Evolutionary conservation across 1,140 invertebrate species (phyloP).

Genomic region (Cydia strobilella): DNA sequence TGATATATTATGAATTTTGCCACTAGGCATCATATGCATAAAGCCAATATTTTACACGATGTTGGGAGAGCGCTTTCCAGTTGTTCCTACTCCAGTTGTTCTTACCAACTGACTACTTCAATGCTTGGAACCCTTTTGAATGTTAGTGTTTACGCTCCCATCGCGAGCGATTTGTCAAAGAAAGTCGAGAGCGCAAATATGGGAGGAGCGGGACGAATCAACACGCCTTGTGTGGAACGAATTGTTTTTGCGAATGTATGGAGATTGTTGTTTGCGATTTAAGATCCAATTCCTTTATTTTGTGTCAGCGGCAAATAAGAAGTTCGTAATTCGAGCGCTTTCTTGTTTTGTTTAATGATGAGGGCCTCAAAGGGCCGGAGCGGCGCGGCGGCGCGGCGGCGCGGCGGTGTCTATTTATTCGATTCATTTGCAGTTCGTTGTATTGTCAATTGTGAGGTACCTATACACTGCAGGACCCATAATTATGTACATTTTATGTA

Average conservation of each 20-base stretch:
- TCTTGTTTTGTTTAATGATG: constrained; percentile 32
- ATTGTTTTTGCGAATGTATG: constrained; percentile 31
- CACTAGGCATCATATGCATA: too few relatives aligned
- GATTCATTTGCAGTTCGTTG: constrained; percentile 3
- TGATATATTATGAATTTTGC: too few relatives aligned
- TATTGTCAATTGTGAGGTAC: not conserved
- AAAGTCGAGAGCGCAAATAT: constrained; percentile 31
- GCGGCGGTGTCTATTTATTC: not conserved
- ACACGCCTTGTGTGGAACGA: constrained; percentile 22
- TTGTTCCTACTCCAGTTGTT: too few relatives aligned
- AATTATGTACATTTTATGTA: not conserved
- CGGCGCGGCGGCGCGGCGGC: constrained; percentile 3
- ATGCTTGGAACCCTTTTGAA: constrained; percentile 19
- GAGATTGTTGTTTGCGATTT: constrained; percentile 32
- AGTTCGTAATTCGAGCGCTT: constrained; percentile 13
- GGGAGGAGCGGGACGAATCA: constrained; percentile 27
- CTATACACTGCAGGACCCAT: too few relatives aligned
- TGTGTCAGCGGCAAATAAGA: constrained; percentile 30
- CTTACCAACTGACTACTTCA: not conserved
- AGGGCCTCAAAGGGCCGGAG: constrained; percentile 26
- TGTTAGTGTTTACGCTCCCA: constrained; percentile 27
- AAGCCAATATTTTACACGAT: not conserved
- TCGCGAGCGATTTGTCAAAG: constrained; percentile 32
- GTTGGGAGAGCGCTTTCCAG: not conserved
- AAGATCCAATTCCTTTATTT: constrained; percentile 32